These are phyloP conservation scores for Latrodectus hesperus DNA, from an alignment of 2,888 invertebrate genomes.

Conservation along the genomic window DNA sequence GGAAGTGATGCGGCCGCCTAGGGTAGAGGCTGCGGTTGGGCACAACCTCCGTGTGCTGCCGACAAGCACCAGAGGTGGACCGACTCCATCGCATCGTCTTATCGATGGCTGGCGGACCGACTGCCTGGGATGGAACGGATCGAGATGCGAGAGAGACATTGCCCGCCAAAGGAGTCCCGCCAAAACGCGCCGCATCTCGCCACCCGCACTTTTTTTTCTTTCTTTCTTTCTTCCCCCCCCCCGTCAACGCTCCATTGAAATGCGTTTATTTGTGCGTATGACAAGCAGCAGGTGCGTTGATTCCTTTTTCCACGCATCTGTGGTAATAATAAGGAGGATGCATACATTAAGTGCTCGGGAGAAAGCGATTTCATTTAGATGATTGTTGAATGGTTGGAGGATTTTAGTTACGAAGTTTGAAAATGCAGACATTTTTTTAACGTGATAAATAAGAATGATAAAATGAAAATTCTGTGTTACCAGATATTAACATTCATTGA, in stretches of 20 bases:
- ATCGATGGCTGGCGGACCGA: slow-evolving; percentile 35
- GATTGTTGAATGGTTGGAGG: no score
- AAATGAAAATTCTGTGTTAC: no score
- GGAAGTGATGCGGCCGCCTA: slow-evolving; percentile 53
- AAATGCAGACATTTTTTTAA: no score
- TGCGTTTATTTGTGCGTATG: slow-evolving; percentile 26
- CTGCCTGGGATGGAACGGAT: slow-evolving; percentile 15
- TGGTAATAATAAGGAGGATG: no score
- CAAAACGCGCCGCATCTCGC: slow-evolving; percentile 32
- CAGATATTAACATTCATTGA: no score
- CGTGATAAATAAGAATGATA: no score
- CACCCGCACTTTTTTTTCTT: background rate
- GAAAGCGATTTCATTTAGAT: no score
- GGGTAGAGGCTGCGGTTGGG: slow-evolving; percentile 29
- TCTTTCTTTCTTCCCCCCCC: background rate
- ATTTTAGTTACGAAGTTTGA: no score
- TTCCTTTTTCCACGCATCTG: background rate
- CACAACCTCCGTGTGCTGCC: slow-evolving; percentile 44
- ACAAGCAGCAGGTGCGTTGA: slow-evolving; percentile 18
- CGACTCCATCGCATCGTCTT: slow-evolving; percentile 69
- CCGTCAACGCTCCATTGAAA: background rate
- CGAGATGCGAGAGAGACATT: slow-evolving; percentile 22
- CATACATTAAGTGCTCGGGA: no score
- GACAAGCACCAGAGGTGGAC: slow-evolving; percentile 46
- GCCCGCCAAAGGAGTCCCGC: slow-evolving; percentile 42